Evolutionary conservation across 1,140 invertebrate genomes (phyloP), one percentile per base, ranked within the genome.

Genomic region (Colletes gigas): DNA sequence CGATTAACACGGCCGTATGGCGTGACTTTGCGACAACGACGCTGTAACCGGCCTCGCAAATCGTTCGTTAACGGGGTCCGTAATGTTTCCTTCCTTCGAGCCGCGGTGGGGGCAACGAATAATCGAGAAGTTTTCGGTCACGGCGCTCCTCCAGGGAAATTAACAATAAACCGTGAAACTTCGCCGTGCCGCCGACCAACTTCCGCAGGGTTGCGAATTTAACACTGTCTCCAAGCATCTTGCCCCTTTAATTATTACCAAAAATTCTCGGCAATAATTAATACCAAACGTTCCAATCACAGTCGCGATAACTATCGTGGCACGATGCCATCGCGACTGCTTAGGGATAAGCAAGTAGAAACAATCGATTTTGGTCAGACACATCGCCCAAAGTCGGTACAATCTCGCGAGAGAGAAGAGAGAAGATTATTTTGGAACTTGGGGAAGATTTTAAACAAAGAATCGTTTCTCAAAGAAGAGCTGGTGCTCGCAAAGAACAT

Each of bases 121-220:
- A 86, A 83, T 86, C 81, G 65, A 50, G 21, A 83, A 80, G 76
- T 80, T 85, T 86, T 82, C 70, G 80, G 71, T 66, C 72, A 77
- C 72, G 47, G 50, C 60, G 59, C 47, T 67, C 30, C 84, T 85
- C 85, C 39, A 65, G 85, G 77, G 81, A 86, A 86, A 86, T 85
- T 86, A 86, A 85, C 85, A 76, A 85, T 83, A 85, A 80, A 47
- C 72, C 5, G 39, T 65, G 71, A 70, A 86, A 83, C 80, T 79
- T 85, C 5, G 41, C 41, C 55, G 2, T 55, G 65, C 30, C 55
- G 50, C 19, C 10, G 60, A 5, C 47, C 8, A 63, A 85, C 57
- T 78, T 86, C 41, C 7, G 50, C 30, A 10, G 30, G 21, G 30
- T 41, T 30, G 41, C 44, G 21, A 78, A 19, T 59, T 47, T 39